phyloP scores from a whole-genome alignment of 2,888 invertebrate genomes.

The Dryocosmus kuriphilus region DNA sequence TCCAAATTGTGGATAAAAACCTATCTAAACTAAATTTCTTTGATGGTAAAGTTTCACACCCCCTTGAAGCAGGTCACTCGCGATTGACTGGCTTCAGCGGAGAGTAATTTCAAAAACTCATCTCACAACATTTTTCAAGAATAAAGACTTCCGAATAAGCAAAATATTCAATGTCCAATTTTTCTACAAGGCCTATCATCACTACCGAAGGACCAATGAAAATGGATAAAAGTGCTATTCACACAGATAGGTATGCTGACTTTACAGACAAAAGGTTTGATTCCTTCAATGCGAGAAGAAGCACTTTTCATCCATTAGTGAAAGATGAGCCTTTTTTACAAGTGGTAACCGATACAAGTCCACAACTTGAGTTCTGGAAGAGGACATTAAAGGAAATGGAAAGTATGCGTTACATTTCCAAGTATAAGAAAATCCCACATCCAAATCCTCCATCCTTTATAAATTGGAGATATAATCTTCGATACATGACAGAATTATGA shows the following conservation, averaged over 20 bases:
- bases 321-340: background rate
- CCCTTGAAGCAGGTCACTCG: too few species aligned
- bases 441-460: background rate
- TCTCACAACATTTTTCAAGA: too few species aligned
- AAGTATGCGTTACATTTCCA: background rate
- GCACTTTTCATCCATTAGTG: background rate
- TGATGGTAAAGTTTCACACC: too few species aligned
- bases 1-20: too few species aligned
- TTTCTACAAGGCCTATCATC: background rate
- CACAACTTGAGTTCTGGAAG: background rate
- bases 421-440: background rate
- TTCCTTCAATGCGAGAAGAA: background rate
- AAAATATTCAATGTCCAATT: too few species aligned
- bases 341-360: background rate
- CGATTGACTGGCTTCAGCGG: too few species aligned
- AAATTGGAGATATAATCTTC: background rate
- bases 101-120: too few species aligned
- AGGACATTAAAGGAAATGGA: background rate
- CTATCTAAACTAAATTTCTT: too few species aligned
- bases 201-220: background rate
- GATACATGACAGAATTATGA: background rate
- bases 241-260: background rate
- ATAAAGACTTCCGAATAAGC: too few species aligned
- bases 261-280: constrained; percentile 3
- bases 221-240: background rate